Conservation (phyloP, 2,797 vertebrate genomes). For the Melanotaenia maccullochi region DNA sequence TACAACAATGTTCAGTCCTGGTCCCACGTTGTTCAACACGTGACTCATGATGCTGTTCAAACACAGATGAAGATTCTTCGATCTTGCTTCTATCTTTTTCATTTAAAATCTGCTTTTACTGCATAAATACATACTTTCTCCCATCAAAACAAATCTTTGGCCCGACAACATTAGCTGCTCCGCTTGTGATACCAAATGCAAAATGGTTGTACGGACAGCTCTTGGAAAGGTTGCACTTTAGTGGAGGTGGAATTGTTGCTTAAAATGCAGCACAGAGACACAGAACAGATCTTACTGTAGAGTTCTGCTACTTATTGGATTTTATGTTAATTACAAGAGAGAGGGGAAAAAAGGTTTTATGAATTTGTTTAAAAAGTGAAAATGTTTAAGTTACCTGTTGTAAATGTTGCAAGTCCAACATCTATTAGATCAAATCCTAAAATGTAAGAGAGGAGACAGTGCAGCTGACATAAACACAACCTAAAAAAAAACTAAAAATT, state of each 20-base stretch:
- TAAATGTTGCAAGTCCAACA: background rate
- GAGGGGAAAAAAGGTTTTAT: background rate
- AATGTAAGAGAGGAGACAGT: conserved; percentile 12
- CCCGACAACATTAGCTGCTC: conserved; percentile 87
- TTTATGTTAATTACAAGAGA: background rate
- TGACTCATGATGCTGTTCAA: conserved; percentile 88
- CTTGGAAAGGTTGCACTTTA: conserved; percentile 81
- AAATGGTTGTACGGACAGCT: conserved; percentile 80
- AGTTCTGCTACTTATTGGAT: background rate
- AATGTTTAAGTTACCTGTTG: conserved; percentile 18
- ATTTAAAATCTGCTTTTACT: background rate
- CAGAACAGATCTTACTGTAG: background rate
- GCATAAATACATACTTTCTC: conserved; percentile 77
- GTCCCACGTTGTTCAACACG: conserved; percentile 85
- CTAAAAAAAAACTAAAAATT: background rate
- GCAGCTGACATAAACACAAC: background rate
- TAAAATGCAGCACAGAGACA: conserved; percentile 24
- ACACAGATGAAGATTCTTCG: conserved; percentile 27
- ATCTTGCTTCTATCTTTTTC: background rate
- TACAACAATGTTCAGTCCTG: conserved; percentile 88
- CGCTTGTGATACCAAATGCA: conserved; percentile 85
- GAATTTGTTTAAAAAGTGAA: background rate
- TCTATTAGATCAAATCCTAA: background rate
- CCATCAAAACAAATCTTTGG: conserved; percentile 90
- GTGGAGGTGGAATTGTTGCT: background rate